phyloP scores from a whole-genome alignment of 2,113 vertebrate genomes.

The Ochotona curzoniae region DNA sequence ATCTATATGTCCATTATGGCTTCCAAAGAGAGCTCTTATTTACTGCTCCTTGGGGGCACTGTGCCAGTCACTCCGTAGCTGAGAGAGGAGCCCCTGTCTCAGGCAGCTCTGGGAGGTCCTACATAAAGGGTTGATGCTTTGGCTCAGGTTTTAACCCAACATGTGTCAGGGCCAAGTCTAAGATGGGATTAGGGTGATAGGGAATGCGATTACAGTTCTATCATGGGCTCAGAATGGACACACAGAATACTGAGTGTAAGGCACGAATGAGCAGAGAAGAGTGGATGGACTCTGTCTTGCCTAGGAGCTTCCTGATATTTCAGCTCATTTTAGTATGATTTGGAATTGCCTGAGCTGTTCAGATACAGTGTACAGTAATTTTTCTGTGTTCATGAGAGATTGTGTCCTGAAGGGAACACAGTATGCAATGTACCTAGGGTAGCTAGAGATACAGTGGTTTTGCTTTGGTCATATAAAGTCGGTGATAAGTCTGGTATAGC shows the following conservation, averaged over 20 bases:
- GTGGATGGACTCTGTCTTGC: neutral
- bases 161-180: neutral
- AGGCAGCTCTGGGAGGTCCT: neutral
- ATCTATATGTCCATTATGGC: neutral
- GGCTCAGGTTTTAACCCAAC: neutral
- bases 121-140: neutral
- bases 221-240: neutral
- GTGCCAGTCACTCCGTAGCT: neutral
- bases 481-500: neutral
- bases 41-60: too few species aligned
- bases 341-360: neutral
- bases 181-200: too few species aligned
- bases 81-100: neutral
- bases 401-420: neutral
- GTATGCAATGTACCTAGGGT: neutral
- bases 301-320: neutral
- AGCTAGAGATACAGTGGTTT: neutral
- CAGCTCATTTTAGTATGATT: neutral
- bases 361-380: neutral
- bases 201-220: neutral
- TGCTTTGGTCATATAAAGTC: slow-evolving; percentile 17
- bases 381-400: neutral
- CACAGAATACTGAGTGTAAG: neutral
- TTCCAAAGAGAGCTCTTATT: neutral
- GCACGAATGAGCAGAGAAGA: neutral